phyloP scores from a whole-genome alignment of 2,113 vertebrate genomes.

The Anarhynchus alexandrinus region DNA sequence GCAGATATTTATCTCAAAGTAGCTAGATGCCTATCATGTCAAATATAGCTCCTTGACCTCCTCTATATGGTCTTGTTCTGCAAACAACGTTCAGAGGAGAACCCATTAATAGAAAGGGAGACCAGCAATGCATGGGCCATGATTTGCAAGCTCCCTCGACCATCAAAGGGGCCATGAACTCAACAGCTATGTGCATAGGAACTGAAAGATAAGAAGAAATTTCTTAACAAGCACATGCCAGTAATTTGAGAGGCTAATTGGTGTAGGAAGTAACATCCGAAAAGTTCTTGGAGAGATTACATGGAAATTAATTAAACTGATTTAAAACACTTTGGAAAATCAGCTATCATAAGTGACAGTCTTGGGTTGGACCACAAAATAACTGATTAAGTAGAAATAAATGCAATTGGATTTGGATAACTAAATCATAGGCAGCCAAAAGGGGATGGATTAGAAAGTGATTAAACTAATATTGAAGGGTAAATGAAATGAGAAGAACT shows the following conservation, averaged over 20 bases:
- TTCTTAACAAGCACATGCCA: background rate
- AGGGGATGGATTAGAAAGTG: background rate
- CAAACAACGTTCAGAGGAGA: background rate
- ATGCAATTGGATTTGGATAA: constrained; percentile 4
- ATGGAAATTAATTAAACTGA: constrained; percentile 39
- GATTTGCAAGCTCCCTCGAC: background rate
- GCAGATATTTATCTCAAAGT: background rate
- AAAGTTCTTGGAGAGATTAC: constrained; percentile 28
- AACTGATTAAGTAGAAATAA: constrained; percentile 33
- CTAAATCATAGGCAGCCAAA: background rate
- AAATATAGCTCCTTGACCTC: background rate
- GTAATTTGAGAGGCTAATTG: constrained; percentile 44
- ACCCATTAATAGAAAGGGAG: background rate
- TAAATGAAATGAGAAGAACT: background rate
- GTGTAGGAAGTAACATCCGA: background rate
- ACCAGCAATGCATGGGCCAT: background rate
- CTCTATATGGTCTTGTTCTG: background rate
- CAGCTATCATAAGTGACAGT: background rate
- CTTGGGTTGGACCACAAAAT: background rate
- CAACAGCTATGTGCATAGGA: background rate
- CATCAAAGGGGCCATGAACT: background rate
- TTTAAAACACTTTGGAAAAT: constrained; percentile 8
- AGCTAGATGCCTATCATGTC: background rate
- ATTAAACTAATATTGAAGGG: background rate
- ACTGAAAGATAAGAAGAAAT: background rate